phyloP scores from a whole-genome alignment of 2,797 vertebrate species.

The Tragelaphus eurycerus region DNA sequence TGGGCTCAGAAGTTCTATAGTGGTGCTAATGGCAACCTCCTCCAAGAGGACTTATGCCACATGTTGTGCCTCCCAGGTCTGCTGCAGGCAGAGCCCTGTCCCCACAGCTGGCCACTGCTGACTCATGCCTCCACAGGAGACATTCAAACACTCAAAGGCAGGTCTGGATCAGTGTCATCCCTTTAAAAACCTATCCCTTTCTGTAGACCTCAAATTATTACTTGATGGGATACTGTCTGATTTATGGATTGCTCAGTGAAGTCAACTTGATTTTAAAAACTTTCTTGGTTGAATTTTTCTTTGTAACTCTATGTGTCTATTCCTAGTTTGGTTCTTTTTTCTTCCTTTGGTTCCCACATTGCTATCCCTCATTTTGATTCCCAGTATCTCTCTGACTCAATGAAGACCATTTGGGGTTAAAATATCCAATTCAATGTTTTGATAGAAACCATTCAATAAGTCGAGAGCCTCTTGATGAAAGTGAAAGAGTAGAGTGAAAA shows the following conservation, averaged over 20 bases:
- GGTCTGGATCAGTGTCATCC: background rate
- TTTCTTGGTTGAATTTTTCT: background rate
- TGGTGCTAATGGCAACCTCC: background rate
- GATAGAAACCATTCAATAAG: background rate
- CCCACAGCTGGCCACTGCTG: background rate
- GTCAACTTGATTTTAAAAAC: background rate
- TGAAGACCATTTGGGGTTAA: background rate
- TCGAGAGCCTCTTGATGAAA: background rate
- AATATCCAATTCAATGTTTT: background rate
- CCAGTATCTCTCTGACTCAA: background rate
- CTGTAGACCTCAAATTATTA: background rate
- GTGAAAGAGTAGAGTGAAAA: too few species aligned
- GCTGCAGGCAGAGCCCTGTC: background rate
- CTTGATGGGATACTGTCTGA: background rate
- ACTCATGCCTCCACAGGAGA: background rate
- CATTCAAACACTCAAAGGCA: background rate
- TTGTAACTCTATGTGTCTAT: background rate
- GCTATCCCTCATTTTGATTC: background rate
- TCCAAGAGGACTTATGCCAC: background rate
- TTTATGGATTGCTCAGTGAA: background rate
- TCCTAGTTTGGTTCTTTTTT: background rate
- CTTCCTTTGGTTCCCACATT: background rate
- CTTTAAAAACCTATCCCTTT: background rate
- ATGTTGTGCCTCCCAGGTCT: background rate
- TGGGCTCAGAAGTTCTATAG: rapidly evolving